These are phyloP conservation scores for Sterrhoptilus dennistouni DNA, from an alignment of 2,113 vertebrate species.

Conservation along the genomic window DNA sequence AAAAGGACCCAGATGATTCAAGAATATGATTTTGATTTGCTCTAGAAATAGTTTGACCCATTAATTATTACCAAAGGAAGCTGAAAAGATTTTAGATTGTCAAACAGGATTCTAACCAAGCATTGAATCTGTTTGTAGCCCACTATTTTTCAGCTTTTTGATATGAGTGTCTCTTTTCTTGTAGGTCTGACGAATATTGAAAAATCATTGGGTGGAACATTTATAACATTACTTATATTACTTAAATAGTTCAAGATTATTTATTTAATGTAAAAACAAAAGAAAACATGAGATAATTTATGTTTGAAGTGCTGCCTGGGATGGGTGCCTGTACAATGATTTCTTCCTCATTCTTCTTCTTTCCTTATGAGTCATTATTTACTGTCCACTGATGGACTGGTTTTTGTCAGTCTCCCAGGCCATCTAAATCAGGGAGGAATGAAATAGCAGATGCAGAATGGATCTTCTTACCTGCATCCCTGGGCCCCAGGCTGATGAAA, in stretches of 20 bases:
- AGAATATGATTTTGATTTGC: not conserved
- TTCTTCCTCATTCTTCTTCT: not conserved
- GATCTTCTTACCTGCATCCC: not conserved
- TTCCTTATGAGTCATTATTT: not conserved
- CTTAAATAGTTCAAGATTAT: not conserved
- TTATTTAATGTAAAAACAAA: not conserved
- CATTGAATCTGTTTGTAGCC: not conserved
- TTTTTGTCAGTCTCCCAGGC: not conserved
- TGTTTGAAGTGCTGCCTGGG: not conserved
- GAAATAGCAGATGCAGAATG: not conserved
- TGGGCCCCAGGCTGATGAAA: not conserved
- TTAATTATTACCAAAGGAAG: not conserved
- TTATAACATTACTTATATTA: not conserved
- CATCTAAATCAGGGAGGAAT: not conserved
- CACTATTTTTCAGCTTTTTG: not conserved
- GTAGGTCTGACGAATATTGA: not conserved
- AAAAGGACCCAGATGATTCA: not conserved
- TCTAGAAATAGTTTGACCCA: not conserved
- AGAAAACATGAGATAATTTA: not conserved
- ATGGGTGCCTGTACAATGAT: not conserved
- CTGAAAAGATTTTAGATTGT: not conserved
- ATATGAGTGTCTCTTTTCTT: not conserved
- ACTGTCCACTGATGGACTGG: not conserved
- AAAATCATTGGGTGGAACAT: not conserved
- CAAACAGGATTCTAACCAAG: not conserved